Base-by-base conservation (phyloP, 2,888 invertebrate genomes). In the Thumatha senex region DNA sequence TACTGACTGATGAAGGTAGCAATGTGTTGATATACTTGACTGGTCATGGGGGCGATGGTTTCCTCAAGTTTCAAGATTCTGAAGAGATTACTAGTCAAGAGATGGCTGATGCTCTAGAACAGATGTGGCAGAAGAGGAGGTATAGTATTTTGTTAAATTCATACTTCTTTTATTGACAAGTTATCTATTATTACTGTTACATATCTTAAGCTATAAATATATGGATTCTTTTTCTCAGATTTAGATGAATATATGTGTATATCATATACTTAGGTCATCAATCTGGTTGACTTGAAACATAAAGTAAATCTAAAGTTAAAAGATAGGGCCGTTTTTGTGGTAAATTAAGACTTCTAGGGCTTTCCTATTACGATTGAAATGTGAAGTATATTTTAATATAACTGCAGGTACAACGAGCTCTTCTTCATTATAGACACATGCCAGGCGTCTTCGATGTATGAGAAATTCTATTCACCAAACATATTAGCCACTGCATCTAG, bases 61-160 rank as follows among this genome's bases (percentile, higher is more conserved):
- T 99, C 80, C 91, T 99, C 0, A 99, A 99, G 86, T 99, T 99
- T 80, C 99, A 99, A 91, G 99, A 99, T 81, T 98, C 99, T 0
- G 99, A 99, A 79, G 99, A 99, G 89, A 97, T 99, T 15, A 99
- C 99, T 1, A 98, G 97, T 84, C 97, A 98, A 72, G 99, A 99
- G 82, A 89, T 99, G 71, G 99, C 99, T 13, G 99, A 99, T 94
- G 99, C 99, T 13, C 93, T 99, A 48, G 98, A 99, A 80, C 99
- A 99, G 87, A 99, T 99, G 99, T 99, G 98, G 98, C 98, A 99
- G 78, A 99, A 99, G 79, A 95, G 96, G 82, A 94, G 98, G 96
- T 97, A 48, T 40, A 7, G n/a, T 18, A n/a, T 33, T 39, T 44
- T 42, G 18, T 5, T 24, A 5, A 24, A 24, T 24, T 24, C 18